Evolutionary conservation across 2,113 vertebrate species (phyloP).

Genomic region (Speoplatyrhinus poulsoni): DNA sequence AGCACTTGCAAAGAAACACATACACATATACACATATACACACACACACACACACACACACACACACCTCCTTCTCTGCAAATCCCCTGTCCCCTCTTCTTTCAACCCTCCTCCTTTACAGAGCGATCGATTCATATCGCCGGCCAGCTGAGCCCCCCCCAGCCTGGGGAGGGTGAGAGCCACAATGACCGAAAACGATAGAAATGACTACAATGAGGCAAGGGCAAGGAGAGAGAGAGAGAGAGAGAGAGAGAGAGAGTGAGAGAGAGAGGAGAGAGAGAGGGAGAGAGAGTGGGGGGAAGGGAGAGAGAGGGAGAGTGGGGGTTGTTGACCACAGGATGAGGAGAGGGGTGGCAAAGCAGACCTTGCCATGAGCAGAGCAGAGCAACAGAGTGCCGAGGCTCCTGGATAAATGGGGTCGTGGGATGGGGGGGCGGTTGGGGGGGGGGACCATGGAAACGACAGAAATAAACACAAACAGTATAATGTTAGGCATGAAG

Average conservation of each 20-base stretch:
- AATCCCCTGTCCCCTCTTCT: too few relatives aligned
- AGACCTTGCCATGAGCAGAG: constrained; percentile 54
- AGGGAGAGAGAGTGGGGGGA: background rate
- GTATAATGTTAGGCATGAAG: constrained; percentile 3
- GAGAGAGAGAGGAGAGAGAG: rapidly evolving
- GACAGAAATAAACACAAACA: constrained; percentile 6
- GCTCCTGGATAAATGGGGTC: constrained; percentile 22
- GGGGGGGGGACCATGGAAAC: constrained; percentile 34
- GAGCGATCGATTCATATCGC: constrained; percentile 75
- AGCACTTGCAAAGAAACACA: too few relatives aligned
- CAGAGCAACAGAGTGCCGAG: constrained; percentile 30
- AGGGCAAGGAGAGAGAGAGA: constrained; percentile 17
- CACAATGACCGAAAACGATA: constrained; percentile 41
- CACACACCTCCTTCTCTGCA: too few relatives aligned
- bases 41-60: background rate
- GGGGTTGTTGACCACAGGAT: background rate
- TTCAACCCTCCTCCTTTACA: constrained; percentile 28
- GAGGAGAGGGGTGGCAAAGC: constrained; percentile 22
- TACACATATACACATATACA: too few relatives aligned
- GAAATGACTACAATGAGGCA: constrained; percentile 54
- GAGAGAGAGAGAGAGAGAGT: background rate
- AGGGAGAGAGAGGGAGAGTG: constrained; percentile 17
- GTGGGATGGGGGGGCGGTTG: constrained; percentile 23
- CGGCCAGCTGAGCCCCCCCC: constrained; percentile 67
- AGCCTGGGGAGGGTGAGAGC: constrained; percentile 51